Base-by-base conservation (phyloP, 2,888 invertebrate genomes). In the Diarsia rubi region DNA sequence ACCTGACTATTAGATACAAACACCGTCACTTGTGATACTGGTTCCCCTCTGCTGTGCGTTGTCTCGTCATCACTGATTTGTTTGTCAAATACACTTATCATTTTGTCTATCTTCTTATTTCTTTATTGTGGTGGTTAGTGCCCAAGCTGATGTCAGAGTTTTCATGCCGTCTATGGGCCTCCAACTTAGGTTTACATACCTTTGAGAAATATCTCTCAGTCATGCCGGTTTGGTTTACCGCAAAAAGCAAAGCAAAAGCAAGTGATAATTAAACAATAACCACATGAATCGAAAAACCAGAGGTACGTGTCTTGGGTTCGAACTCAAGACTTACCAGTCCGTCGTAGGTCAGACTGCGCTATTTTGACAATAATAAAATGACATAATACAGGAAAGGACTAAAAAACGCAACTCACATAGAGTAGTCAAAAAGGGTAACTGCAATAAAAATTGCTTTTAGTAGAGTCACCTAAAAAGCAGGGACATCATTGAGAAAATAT, bases 1-100 rank as follows among this genome's bases (percentile, higher is more conserved):
- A 95, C 95, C 90, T 85, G 86, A 85, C 92, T 93, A 92, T 93
- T 92, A 92, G 89, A 86, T 88, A 88, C 92, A 91, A 90, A 88
- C 92, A 91, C 90, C 93, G 90, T 89, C 86, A 71, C 80, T 78
- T 81, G 83, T 78, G 82, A 78, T 81, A 82, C 75, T 79, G 75
- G 77, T 65, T 86, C 79, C 73, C 54, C 68, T 31, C 19, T 31
- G 16, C 19, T 31, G 59, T 19, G 59, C 59, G 59, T 67, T 16
- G 62, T 68, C 62, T 80, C 81, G 82, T 84, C 85, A 80, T 67
- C 54, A 79, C 69, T 78, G 75, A 82, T 83, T 81, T 81, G 78
- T 78, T 84, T 66, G 79, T 80, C 77, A 86, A 84, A 82, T 59
- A 80, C 54, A 63, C 62, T 77, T 54, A 72, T 24, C 85, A 86